Percentiles rank a stretch among this genome's conserved stretches.
phyloP scores from a whole-genome alignment of 2,113 vertebrate species.

The Poecile atricapillus region DNA sequence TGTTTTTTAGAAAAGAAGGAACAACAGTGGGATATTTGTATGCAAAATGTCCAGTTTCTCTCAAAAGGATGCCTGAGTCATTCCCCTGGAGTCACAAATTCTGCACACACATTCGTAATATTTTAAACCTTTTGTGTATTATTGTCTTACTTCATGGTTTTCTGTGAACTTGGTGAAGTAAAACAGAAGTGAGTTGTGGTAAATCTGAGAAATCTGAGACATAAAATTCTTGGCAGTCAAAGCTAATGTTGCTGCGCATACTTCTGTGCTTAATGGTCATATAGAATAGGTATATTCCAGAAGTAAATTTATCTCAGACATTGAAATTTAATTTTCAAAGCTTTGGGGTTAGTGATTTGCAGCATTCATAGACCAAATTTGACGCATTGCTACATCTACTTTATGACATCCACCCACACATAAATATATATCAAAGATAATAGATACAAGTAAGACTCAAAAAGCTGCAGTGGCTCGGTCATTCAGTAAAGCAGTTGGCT shows the following conservation, averaged over 20 bases:
- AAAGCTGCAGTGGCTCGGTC: not conserved
- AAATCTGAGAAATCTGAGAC: not conserved
- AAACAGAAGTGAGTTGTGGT: constrained; percentile 1
- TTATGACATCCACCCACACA: not conserved
- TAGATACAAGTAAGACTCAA: not conserved
- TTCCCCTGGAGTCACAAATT: constrained; percentile 8
- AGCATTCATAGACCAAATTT: not conserved
- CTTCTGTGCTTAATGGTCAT: not conserved
- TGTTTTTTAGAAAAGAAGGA: not conserved
- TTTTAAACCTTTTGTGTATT: not conserved
- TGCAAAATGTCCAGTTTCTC: constrained; percentile 30
- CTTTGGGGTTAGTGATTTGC: not conserved
- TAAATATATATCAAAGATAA: not conserved
- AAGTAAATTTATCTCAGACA: not conserved
- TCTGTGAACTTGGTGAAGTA: not conserved
- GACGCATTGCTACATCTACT: not conserved
- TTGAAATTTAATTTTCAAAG: not conserved
- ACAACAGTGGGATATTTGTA: not conserved
- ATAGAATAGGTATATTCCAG: not conserved
- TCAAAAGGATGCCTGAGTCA: not conserved
- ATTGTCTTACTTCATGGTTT: not conserved
- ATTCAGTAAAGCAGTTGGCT: not conserved
- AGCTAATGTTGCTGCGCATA: not conserved
- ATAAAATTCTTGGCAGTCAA: not conserved
- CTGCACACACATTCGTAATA: not conserved